phyloP scores from a whole-genome alignment of 2,113 vertebrate genomes.

The Xiphophorus maculatus region DNA sequence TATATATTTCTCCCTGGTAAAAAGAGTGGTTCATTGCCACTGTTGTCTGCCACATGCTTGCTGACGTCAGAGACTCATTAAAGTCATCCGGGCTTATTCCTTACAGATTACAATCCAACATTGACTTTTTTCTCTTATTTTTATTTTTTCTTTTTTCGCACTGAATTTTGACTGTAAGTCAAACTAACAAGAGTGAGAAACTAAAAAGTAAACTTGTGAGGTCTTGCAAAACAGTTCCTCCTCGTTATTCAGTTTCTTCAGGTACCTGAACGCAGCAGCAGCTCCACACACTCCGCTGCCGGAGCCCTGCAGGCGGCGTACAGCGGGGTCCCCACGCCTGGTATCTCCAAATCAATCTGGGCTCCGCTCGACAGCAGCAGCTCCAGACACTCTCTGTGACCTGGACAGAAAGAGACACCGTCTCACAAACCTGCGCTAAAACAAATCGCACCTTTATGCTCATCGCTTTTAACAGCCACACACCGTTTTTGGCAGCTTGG shows the following conservation, averaged over 20 bases:
- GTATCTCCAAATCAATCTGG: slow-evolving; percentile 84
- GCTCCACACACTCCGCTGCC: slow-evolving; percentile 83
- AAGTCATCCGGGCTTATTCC: too few species aligned
- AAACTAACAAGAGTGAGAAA: too few species aligned
- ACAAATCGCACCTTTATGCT: not conserved
- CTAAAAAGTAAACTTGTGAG: not conserved
- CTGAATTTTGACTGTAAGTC: too few species aligned
- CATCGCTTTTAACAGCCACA: not conserved
- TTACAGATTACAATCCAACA: too few species aligned
- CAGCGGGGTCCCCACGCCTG: slow-evolving; percentile 83
- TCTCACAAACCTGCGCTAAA: not conserved
- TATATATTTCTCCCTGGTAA: too few species aligned
- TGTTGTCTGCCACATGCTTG: too few species aligned
- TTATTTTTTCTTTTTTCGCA: too few species aligned
- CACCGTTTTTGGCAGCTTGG: slow-evolving; percentile 85
- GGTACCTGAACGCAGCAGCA: slow-evolving; percentile 84
- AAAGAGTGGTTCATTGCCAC: too few species aligned
- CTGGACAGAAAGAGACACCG: slow-evolving; percentile 61
- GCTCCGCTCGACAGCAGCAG: slow-evolving; percentile 84
- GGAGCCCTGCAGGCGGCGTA: slow-evolving; percentile 85
- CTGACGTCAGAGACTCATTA: too few species aligned
- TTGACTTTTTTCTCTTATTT: too few species aligned
- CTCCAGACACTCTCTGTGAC: slow-evolving; percentile 90
- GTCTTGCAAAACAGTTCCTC: not conserved
- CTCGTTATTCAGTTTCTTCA: not conserved